Evolutionary conservation across 2,113 vertebrate genomes (phyloP).

Genomic region (Gulo gulo): DNA sequence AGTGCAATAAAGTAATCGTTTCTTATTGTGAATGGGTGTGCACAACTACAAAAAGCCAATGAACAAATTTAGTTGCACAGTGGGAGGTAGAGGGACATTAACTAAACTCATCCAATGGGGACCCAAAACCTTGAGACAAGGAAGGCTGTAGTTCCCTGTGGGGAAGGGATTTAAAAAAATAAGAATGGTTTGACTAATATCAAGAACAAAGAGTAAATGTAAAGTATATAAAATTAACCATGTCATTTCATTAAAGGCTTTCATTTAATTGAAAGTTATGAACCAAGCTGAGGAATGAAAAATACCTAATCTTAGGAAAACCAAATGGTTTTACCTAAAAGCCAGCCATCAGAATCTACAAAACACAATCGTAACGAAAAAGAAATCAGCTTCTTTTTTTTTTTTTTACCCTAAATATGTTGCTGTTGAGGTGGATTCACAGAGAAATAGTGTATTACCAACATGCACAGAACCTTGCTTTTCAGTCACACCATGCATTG

Average conservation of each 20-base stretch:
- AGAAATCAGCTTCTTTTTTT: not conserved
- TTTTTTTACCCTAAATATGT: slow-evolving; percentile 1
- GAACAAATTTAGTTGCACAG: not conserved
- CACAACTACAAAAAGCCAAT: not conserved
- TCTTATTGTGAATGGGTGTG: slow-evolving; percentile 32
- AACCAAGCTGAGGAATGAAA: slow-evolving; percentile 31
- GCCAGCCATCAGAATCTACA: slow-evolving; percentile 15
- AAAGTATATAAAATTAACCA: slow-evolving; percentile 42
- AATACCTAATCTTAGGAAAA: slow-evolving; percentile 48
- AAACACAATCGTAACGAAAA: slow-evolving; percentile 26
- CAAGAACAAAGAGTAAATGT: slow-evolving; percentile 36
- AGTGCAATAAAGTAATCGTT: slow-evolving; percentile 27
- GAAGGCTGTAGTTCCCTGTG: not conserved
- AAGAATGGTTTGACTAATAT: slow-evolving; percentile 31
- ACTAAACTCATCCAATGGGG: not conserved
- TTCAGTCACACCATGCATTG: slow-evolving; percentile 17
- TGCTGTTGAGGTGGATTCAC: slow-evolving; percentile 19
- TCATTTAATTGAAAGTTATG: slow-evolving; percentile 32
- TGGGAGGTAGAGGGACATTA: not conserved
- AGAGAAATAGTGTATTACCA: slow-evolving; percentile 16
- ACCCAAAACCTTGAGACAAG: slow-evolving; percentile 18
- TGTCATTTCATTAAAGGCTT: slow-evolving; percentile 20
- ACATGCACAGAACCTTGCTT: slow-evolving; percentile 7
- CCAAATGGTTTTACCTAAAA: slow-evolving; percentile 58
- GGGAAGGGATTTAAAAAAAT: slow-evolving; percentile 24